These are phyloP conservation scores for Magallana angulata DNA, from an alignment of 1,140 invertebrate species.

Conservation along the genomic window DNA sequence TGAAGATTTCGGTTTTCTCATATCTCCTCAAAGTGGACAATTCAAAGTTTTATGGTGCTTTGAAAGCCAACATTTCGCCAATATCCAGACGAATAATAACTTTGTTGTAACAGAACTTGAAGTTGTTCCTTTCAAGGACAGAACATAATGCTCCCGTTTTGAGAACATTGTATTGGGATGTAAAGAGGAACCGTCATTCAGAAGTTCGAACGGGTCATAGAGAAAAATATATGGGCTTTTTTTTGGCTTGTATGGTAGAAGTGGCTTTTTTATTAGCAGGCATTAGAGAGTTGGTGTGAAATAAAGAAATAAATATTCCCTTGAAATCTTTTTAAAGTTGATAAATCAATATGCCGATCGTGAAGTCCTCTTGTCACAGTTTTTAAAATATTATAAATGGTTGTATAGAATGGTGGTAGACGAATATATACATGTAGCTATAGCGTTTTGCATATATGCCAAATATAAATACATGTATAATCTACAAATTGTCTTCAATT, in stretches of 20 bases:
- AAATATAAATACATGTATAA: too few species aligned
- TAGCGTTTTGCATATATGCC: too few species aligned
- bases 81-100: background rate
- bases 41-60: slow-evolving; percentile 16
- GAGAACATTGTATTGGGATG: background rate
- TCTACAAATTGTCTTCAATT: too few species aligned
- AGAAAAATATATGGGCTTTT: slow-evolving; percentile 16
- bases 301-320: background rate
- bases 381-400: too few species aligned
- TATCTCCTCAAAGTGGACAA: slow-evolving; percentile 16
- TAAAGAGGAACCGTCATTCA: background rate
- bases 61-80: background rate
- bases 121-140: background rate
- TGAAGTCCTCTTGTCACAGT: too few species aligned
- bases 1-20: background rate
- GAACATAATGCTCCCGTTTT: background rate
- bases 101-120: slow-evolving; percentile 18
- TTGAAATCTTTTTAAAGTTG: background rate
- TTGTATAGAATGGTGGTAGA: too few species aligned
- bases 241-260: background rate
- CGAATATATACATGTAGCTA: too few species aligned
- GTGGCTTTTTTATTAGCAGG: slow-evolving; percentile 18
- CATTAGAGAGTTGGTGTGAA: background rate
- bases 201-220: background rate
- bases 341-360: background rate